phyloP scores from a whole-genome alignment of 1,140 invertebrate species.

The Hylaeus volcanicus region DNA sequence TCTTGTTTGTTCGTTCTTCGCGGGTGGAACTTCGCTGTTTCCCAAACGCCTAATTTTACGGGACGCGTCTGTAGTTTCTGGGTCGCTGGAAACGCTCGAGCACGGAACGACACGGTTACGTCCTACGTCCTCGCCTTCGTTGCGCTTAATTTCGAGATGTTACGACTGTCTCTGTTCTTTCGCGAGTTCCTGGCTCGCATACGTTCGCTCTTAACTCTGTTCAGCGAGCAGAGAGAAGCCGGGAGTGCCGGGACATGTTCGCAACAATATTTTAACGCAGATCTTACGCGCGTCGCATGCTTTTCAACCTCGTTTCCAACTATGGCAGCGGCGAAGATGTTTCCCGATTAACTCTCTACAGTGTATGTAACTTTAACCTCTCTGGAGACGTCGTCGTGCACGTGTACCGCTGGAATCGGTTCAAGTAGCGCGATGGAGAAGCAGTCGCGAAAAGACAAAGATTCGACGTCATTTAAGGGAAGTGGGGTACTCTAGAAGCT shows the following conservation, averaged over 20 bases:
- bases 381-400: background rate
- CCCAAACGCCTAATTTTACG: background rate
- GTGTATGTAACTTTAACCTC: background rate
- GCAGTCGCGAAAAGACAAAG: no score
- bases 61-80: background rate
- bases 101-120: background rate
- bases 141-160: constrained; percentile 1
- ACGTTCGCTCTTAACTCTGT: background rate
- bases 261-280: background rate
- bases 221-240: background rate
- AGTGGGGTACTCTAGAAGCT: no score
- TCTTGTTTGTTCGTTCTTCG: background rate
- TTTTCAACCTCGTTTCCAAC: no score
- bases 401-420: no score
- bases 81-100: background rate
- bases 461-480: no score
- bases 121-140: background rate
- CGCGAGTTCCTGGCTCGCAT: background rate
- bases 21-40: no score
- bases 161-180: background rate
- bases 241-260: background rate
- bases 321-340: no score
- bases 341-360: background rate
- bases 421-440: no score
- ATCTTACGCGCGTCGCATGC: background rate